phyloP scores from a whole-genome alignment of 2,888 invertebrate species.

The Acanthosoma haemorrhoidale region DNA sequence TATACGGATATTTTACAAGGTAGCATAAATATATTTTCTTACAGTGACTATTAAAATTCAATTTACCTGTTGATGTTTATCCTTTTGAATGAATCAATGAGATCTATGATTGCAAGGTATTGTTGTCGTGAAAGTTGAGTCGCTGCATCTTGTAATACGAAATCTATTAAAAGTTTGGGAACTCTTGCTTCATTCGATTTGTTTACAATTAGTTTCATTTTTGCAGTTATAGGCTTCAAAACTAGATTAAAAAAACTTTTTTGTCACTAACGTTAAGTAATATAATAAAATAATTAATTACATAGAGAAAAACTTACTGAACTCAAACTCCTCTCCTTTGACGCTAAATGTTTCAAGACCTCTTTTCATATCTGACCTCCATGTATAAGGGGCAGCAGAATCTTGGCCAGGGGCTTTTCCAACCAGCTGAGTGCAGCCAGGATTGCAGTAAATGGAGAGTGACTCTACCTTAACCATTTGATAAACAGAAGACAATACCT shows the following conservation, averaged over 20 bases:
- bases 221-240: slow-evolving; percentile 69
- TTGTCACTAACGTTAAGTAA: background rate
- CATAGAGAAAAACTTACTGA: slow-evolving; percentile 56
- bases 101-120: slow-evolving; percentile 51
- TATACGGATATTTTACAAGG: background rate
- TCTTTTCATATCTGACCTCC: slow-evolving; percentile 70
- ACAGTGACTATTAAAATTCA: background rate
- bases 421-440: slow-evolving; percentile 49
- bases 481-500: slow-evolving; percentile 54
- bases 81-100: slow-evolving; percentile 49
- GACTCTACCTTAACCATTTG: slow-evolving; percentile 73
- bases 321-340: slow-evolving; percentile 71
- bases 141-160: slow-evolving; percentile 68
- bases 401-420: slow-evolving; percentile 52
- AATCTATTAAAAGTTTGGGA: slow-evolving; percentile 59
- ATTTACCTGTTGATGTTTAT: slow-evolving; percentile 61
- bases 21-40: no score
- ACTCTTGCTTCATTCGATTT: slow-evolving; percentile 58
- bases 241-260: slow-evolving; percentile 52
- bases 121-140: slow-evolving; percentile 66
- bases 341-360: slow-evolving; percentile 71
- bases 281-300: background rate
- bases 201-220: slow-evolving; percentile 70
- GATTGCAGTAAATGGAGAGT: slow-evolving; percentile 70
- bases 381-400: slow-evolving; percentile 58